Percentiles rank a stretch among this genome's conserved stretches.
phyloP scores from a whole-genome alignment of 2,888 invertebrate genomes.

The Lacanobia wlatinum region DNA sequence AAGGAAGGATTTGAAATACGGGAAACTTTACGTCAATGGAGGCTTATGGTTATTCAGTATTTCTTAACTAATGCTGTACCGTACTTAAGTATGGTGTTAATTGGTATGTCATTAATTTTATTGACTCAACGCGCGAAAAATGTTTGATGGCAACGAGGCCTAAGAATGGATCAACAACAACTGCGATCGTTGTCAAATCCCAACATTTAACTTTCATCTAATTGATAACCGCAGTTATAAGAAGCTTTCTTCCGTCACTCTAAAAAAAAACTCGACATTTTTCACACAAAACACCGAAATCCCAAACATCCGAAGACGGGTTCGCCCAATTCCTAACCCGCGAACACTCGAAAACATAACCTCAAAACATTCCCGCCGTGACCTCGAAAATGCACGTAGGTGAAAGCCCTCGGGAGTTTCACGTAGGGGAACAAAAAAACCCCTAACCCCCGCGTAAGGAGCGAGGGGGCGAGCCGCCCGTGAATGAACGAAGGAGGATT shows the following conservation, averaged over 20 bases:
- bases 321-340: conserved; percentile 76
- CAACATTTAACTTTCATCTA: background rate
- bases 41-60: conserved; percentile 20
- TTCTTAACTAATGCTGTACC: background rate
- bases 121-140: background rate
- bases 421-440: conserved; percentile 90
- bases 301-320: conserved; percentile 51
- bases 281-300: conserved; percentile 10
- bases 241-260: background rate
- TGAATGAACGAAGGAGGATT: conserved; percentile 90
- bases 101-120: background rate
- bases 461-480: conserved; percentile 86
- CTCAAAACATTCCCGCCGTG: conserved; percentile 88
- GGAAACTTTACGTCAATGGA: background rate
- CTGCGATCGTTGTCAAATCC: background rate
- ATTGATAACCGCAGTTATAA: no score
- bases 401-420: conserved; percentile 89
- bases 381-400: conserved; percentile 91
- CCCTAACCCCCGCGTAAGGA: conserved; percentile 87
- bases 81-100: background rate
- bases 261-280: conserved; percentile 3
- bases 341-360: conserved; percentile 84
- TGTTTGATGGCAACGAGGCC: no score
- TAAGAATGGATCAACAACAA: background rate
- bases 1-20: conserved; percentile 29